Evolutionary conservation across 2,888 invertebrate genomes (phyloP), one percentile per base, ranked within the genome.

Genomic region (Hermaeophaga mercurialis): DNA sequence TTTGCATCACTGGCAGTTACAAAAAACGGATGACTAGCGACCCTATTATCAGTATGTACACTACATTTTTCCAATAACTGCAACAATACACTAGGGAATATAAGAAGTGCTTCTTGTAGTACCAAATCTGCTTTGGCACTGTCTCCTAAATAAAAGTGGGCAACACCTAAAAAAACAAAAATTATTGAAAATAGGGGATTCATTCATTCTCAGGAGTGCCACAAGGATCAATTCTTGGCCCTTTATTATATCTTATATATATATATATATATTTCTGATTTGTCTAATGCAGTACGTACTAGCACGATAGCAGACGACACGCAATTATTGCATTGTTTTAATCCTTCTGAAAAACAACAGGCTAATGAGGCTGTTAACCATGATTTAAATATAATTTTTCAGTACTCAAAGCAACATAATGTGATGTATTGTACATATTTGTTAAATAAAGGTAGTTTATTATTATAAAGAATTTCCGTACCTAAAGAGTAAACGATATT

Each of bases 1-100:
- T 70, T 75, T 56, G 38, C 22, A 70, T 72, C 54, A 69, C 61
- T 65, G 5, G 59, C 62, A 9, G 55, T 54, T 3, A 73, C 73
- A 64, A 84, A 84, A 67, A 78, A 83, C 3, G 77, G 66, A 70
- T 86, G 85, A 44, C 76, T 76, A 22, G 80, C 70, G 12, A 89
- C 85, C 34, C 82, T 75, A 19, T 81, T 77, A 72, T 92, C 91
- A 7, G 87, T 83, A 70, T 86, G 85, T 22, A 92, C 83, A 14
- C 84, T 84, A 73, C 91, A 88, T 75, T 89, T 90, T 52, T 91
- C 89, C 56, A 93, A 72, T 38, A 94, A 77, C 0, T 86, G 85
- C 36, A 84, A 78, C 34, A 94, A 76, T 14, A 91, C 81, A 4
- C 88, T 86, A 1, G 94, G 94, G 75, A 92, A 94, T 87, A 90